Base-by-base conservation (phyloP, 1,140 invertebrate species). In the Sitophilus oryzae region DNA sequence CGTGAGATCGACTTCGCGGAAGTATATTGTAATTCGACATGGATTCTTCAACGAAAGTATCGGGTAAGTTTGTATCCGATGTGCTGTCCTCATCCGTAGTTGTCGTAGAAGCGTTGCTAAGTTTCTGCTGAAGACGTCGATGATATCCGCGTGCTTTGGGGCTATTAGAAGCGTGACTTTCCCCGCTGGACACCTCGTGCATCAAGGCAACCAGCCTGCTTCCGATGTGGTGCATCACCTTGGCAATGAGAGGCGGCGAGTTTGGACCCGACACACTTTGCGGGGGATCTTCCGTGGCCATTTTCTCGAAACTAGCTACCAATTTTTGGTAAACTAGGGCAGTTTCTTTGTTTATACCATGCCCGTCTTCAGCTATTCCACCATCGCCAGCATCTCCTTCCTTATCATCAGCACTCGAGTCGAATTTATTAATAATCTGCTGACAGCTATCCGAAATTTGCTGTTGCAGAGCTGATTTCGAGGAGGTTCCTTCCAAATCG, bases 141-240 rank as follows among this genome's bases (percentile, higher is more conserved):
- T 81, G 80, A 15, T 77, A 75, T 43, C 74, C 73, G 9, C 75
- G 76, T 0, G 68, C 74, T 60, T 74, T 72, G 1, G 76, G 76
- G 21, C 72, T 74, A 60, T 74, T 63, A 60, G 75, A 69, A 44
- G 72, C 68, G 55, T 75, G 73, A 25, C 72, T 74, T 38, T 82
- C 81, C 21, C 85, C 84, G 52, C 82, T 87, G 14, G 86, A 89
- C 2, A 93, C 91, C 66, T 94, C 91, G 66, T 93, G 90, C 92
- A 95, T 95, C 22, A 94, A 73, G 0, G 90, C 89, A 1, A 92
- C 88, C 22, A 95, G 71, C n/a, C 90, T 73, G 36, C 88, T 88
- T 1, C 90, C 89, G 37, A 95, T 94, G 60, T 95, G 91, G 56
- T 91, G 85, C 87, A 93, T 91, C 0, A 93, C 90, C 75, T 92